These are phyloP conservation scores for Lycocerus yunnanus DNA, from an alignment of 2,888 invertebrate species.

Conservation along the genomic window DNA sequence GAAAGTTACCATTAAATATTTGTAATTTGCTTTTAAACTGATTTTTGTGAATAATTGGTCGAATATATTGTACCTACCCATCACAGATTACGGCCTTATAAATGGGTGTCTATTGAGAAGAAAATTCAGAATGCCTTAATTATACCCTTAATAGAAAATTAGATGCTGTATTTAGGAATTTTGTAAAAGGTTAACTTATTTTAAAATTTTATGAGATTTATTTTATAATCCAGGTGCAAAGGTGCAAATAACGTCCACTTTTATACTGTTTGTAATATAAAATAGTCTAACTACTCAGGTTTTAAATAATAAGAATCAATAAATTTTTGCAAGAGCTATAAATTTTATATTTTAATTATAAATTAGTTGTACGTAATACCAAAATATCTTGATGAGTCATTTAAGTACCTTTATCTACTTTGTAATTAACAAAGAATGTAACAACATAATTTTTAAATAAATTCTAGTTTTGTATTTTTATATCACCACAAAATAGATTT, in stretches of 20 bases:
- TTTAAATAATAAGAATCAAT: conserved; percentile 16
- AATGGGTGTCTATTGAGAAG: background rate
- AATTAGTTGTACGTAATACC: conserved; percentile 11
- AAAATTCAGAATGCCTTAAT: background rate
- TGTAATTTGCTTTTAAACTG: background rate
- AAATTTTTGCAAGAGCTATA: conserved; percentile 20
- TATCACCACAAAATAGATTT: background rate
- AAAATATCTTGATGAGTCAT: conserved; percentile 7
- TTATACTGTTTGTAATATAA: background rate
- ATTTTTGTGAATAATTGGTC: background rate
- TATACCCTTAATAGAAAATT: background rate
- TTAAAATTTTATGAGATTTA: background rate
- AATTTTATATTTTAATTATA: conserved; percentile 10
- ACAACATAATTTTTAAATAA: conserved; percentile 12
- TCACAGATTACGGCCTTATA: background rate
- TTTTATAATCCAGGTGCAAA: background rate
- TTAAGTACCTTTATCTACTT: conserved; percentile 6
- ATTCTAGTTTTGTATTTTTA: conserved; percentile 22
- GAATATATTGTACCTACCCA: background rate
- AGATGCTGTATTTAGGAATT: background rate
- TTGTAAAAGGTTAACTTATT: background rate
- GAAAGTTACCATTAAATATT: background rate
- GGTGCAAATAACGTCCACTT: background rate
- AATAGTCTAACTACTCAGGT: conserved; percentile 27
- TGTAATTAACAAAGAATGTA: background rate